Conservation (phyloP, 1,140 invertebrate species). For the Zaprionus lachaisei region DNA sequence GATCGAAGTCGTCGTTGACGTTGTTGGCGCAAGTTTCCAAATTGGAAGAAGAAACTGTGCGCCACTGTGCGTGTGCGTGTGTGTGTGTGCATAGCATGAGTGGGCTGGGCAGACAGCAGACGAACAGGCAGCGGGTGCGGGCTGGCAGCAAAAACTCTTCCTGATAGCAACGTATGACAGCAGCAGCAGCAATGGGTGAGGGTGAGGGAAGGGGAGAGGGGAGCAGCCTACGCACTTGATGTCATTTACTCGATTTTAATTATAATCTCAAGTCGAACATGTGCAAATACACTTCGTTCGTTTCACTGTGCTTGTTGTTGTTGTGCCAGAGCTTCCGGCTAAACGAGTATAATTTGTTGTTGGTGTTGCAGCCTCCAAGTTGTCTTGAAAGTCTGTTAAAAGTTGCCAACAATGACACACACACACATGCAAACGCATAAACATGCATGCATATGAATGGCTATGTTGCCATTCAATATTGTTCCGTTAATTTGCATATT, state of each 20-base stretch:
- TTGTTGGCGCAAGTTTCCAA: constrained; percentile 22
- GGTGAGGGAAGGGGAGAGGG: too few species aligned
- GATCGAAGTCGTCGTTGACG: constrained; percentile 30
- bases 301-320: constrained; percentile 16
- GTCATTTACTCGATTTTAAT: constrained; percentile 32
- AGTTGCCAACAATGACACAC: constrained; percentile 39
- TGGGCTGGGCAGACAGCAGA: neutral
- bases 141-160: constrained; percentile 25
- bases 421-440: neutral
- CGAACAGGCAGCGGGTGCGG: neutral
- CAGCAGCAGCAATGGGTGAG: neutral
- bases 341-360: constrained; percentile 37
- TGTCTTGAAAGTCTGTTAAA: constrained; percentile 45
- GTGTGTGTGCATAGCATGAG: constrained; percentile 3
- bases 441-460: constrained; percentile 37
- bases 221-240: constrained; percentile 4
- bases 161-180: constrained; percentile 28
- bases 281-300: constrained; percentile 24
- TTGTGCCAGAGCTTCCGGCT: constrained; percentile 46
- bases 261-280: constrained; percentile 37
- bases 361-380: constrained; percentile 34
- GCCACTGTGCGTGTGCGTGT: constrained; percentile 2
- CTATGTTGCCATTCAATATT: neutral
- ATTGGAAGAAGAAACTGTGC: constrained; percentile 28
- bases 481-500: constrained; percentile 52